Conservation (phyloP, 2,888 invertebrate genomes). For the Tuberolachnus salignus region DNA sequence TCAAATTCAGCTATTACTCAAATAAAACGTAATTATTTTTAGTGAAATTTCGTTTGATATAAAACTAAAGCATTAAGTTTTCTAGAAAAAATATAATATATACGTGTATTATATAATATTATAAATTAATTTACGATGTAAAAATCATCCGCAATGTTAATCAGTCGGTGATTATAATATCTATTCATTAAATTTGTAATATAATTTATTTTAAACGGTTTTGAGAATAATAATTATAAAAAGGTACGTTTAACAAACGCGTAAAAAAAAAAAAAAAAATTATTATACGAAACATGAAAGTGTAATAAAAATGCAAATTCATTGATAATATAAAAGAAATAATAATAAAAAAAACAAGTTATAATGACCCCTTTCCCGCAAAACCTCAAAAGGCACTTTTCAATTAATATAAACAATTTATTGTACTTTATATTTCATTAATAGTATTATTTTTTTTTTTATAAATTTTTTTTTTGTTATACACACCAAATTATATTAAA, state of each 20-base stretch:
- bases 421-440: neutral
- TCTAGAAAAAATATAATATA: too few relatives aligned
- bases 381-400: neutral
- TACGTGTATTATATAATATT: neutral
- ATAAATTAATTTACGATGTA: slow-evolving; percentile 1
- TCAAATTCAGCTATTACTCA: too few relatives aligned
- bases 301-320: slow-evolving; percentile 50
- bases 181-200: slow-evolving; percentile 20
- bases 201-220: slow-evolving; percentile 24
- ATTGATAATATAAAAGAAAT: slow-evolving; percentile 27
- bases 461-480: slow-evolving; percentile 58
- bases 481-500: neutral
- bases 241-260: slow-evolving; percentile 26
- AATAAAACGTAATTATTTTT: too few relatives aligned
- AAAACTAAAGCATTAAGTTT: too few relatives aligned
- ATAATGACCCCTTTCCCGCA: slow-evolving; percentile 10
- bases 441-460: neutral
- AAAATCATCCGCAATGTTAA: neutral
- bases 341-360: slow-evolving; percentile 31
- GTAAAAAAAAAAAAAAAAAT: slow-evolving; percentile 11
- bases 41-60: too few relatives aligned
- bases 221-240: slow-evolving; percentile 2
- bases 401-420: slow-evolving; percentile 36
- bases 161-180: slow-evolving; percentile 8
- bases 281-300: slow-evolving; percentile 14